Evolutionary conservation across 2,888 invertebrate genomes (phyloP).

Genomic region (Hyppa rectilinea): DNA sequence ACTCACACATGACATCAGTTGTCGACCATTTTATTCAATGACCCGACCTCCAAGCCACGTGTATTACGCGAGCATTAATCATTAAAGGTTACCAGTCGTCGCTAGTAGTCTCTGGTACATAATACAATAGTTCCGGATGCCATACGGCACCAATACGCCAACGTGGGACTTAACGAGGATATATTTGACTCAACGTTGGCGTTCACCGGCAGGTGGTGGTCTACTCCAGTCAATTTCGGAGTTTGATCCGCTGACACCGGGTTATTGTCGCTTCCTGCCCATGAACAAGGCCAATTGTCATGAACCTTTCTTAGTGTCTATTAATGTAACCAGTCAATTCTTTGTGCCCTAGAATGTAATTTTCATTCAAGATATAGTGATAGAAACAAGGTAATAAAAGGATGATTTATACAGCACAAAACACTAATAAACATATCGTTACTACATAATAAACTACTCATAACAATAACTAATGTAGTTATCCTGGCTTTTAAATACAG

Average conservation of each 20-base stretch:
- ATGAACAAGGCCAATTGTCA: slow-evolving; percentile 70
- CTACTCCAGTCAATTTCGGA: slow-evolving; percentile 70
- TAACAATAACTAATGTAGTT: neutral
- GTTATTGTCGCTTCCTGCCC: slow-evolving; percentile 77
- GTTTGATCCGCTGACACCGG: slow-evolving; percentile 78
- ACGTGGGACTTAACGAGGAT: slow-evolving; percentile 42
- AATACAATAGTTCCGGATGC: slow-evolving; percentile 56
- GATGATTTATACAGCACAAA: neutral
- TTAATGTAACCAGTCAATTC: slow-evolving; percentile 67
- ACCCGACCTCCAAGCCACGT: slow-evolving; percentile 52
- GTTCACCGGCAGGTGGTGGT: slow-evolving; percentile 69
- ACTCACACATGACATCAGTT: slow-evolving; percentile 41
- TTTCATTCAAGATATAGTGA: slow-evolving; percentile 3
- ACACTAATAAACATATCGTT: neutral
- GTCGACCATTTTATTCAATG: slow-evolving; percentile 53
- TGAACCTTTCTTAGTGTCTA: slow-evolving; percentile 65
- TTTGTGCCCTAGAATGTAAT: slow-evolving; percentile 28
- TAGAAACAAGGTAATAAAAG: neutral
- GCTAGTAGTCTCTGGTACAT: slow-evolving; percentile 68
- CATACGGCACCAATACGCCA: slow-evolving; percentile 52
- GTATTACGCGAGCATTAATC: slow-evolving; percentile 68
- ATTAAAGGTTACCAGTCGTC: slow-evolving; percentile 69
- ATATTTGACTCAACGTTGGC: slow-evolving; percentile 64
- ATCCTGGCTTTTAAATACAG: neutral
- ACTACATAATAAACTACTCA: neutral